Conservation (phyloP, 1,140 invertebrate species). For the Zaprionus ornatus region DNA sequence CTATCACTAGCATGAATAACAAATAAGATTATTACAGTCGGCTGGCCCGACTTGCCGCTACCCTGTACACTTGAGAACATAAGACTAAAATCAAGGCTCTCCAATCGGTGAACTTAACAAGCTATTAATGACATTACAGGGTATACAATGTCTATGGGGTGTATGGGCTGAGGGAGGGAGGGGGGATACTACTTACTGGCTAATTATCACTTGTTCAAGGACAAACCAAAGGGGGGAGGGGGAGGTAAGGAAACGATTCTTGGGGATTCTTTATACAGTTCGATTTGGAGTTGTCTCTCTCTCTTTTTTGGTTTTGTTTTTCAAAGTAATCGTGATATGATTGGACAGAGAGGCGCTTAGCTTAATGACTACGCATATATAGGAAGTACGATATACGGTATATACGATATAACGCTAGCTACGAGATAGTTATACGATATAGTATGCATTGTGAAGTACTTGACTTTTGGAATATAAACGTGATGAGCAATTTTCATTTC, state of each 20-base stretch:
- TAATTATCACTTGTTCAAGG: constrained; percentile 76
- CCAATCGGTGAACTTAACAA: background rate
- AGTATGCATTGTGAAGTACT: constrained; percentile 23
- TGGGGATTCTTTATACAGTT: constrained; percentile 34
- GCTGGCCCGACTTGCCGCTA: constrained; percentile 18
- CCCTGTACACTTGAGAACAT: constrained; percentile 30
- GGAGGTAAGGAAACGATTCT: background rate
- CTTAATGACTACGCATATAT: constrained; percentile 52
- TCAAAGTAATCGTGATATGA: constrained; percentile 57
- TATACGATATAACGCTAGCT: background rate
- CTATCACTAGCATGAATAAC: constrained; percentile 79
- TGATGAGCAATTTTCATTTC: constrained; percentile 71
- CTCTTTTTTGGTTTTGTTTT: background rate
- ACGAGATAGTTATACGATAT: constrained; percentile 2
- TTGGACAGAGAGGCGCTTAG: constrained; percentile 58
- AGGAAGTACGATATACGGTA: constrained; percentile 38
- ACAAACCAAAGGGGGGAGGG: constrained; percentile 42
- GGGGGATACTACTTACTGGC: constrained; percentile 56
- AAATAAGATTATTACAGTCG: constrained; percentile 41
- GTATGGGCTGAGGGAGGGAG: background rate
- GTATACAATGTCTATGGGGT: constrained; percentile 23
- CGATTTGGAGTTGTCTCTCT: background rate
- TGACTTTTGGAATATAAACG: constrained; percentile 69
- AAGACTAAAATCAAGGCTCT: background rate
- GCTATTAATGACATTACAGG: constrained; percentile 1